These are phyloP conservation scores for Chrysopa pallens DNA, from an alignment of 1,140 invertebrate genomes.

Conservation along the genomic window DNA sequence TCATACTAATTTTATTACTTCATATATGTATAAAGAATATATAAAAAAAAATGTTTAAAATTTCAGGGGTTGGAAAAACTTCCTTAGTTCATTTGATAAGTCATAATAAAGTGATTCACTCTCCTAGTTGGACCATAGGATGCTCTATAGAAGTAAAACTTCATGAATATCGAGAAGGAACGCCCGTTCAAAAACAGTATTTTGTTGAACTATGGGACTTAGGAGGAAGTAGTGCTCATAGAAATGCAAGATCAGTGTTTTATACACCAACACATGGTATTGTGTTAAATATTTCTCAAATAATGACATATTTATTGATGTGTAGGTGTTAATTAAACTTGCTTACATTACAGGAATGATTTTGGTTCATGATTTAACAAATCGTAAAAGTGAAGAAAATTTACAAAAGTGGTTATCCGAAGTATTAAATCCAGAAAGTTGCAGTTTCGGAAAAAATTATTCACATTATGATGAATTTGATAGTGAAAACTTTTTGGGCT, in stretches of 20 bases:
- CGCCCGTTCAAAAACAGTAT: constrained; percentile 73
- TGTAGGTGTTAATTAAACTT: constrained; percentile 1
- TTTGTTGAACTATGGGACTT: constrained; percentile 95
- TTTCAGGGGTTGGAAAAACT: constrained; percentile 82
- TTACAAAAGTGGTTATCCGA: constrained; percentile 84
- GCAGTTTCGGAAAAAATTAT: constrained; percentile 27
- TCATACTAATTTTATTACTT: constrained; percentile 3
- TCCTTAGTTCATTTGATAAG: constrained; percentile 83
- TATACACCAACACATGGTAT: constrained; percentile 83
- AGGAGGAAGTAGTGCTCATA: constrained; percentile 81
- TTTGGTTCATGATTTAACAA: constrained; percentile 89
- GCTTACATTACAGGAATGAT: constrained; percentile 53
- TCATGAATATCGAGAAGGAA: constrained; percentile 90
- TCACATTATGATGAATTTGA: constrained; percentile 52
- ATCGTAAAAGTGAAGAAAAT: constrained; percentile 88
- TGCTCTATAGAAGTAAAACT: constrained; percentile 91
- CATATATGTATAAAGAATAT: neutral
- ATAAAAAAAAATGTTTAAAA: too few species aligned
- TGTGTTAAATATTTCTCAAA: too few species aligned
- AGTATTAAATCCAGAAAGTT: constrained; percentile 62
- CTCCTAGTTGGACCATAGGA: constrained; percentile 86
- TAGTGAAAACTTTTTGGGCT: constrained; percentile 77
- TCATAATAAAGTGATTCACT: constrained; percentile 63
- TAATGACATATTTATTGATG: too few species aligned
- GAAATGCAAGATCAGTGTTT: constrained; percentile 81